Evolutionary conservation across 2,888 invertebrate species (phyloP).

Genomic region (Andricus quercusramuli): DNA sequence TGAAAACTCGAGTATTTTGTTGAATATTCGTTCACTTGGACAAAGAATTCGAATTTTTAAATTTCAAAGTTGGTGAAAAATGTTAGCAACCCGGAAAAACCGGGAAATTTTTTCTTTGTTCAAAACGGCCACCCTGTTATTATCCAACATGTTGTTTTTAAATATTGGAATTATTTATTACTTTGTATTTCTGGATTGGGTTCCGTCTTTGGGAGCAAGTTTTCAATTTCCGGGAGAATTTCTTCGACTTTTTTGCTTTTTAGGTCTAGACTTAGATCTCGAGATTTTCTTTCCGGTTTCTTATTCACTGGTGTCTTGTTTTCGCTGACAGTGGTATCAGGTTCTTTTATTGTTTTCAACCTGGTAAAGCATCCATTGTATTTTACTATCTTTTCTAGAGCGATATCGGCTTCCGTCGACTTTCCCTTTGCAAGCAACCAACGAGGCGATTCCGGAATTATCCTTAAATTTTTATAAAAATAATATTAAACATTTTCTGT

Average conservation of each 20-base stretch:
- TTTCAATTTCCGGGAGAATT: slow-evolving; percentile 1
- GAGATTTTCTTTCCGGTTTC: slow-evolving; percentile 67
- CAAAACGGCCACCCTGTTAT: no score
- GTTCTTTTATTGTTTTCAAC: slow-evolving; percentile 21
- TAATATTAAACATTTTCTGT: background rate
- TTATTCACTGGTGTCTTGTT: slow-evolving; percentile 51
- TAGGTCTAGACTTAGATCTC: slow-evolving; percentile 57
- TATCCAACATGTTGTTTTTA: no score
- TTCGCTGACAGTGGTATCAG: slow-evolving; percentile 46
- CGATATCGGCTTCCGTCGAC: slow-evolving; percentile 71
- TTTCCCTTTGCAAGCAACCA: slow-evolving; percentile 75
- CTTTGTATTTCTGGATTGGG: slow-evolving; percentile 47
- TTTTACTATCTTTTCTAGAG: slow-evolving; percentile 70
- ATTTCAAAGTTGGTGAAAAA: no score
- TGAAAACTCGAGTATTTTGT: no score
- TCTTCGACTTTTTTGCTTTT: slow-evolving; percentile 53
- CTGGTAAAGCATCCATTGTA: slow-evolving; percentile 69
- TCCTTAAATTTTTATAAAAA: slow-evolving; percentile 61
- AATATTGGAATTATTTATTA: slow-evolving; percentile 62
- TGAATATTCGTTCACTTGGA: no score
- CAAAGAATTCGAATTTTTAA: no score
- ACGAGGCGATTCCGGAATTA: slow-evolving; percentile 77
- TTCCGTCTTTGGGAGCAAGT: slow-evolving; percentile 49
- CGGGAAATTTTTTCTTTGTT: no score
- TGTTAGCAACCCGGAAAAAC: no score